Evolutionary conservation across 1,140 invertebrate genomes (phyloP).

Genomic region (Drepana arcuata): DNA sequence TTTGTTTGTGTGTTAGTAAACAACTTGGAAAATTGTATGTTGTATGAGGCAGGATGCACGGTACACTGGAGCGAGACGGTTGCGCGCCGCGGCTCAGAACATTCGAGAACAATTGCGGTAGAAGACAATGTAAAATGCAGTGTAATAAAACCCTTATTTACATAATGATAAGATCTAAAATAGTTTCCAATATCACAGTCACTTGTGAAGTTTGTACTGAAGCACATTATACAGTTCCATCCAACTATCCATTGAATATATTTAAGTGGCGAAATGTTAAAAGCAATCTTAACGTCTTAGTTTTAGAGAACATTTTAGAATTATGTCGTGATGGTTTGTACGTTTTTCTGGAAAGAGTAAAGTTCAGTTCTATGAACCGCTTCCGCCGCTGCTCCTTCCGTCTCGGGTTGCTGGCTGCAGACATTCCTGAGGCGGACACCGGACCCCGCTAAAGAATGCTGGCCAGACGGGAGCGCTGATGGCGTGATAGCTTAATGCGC

Average conservation of each 20-base stretch:
- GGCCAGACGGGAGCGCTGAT: constrained; percentile 43
- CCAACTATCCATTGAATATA: no score
- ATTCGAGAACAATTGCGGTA: constrained; percentile 16
- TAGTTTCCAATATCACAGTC: no score
- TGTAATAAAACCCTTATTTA: neutral
- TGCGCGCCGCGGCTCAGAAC: constrained; percentile 47
- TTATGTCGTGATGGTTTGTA: constrained; percentile 3
- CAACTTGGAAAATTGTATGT: constrained; percentile 50
- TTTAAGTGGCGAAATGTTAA: no score
- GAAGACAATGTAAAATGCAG: neutral
- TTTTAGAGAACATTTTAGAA: no score
- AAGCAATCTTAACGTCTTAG: no score
- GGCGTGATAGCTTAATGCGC: constrained; percentile 55
- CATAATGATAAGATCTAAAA: no score
- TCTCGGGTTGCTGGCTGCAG: constrained; percentile 61
- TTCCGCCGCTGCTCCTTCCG: constrained; percentile 67
- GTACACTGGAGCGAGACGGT: constrained; percentile 65
- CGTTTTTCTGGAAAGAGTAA: constrained; percentile 16
- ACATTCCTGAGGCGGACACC: constrained; percentile 57
- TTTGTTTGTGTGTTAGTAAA: constrained; percentile 31
- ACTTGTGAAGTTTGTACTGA: no score
- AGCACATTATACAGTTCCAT: no score
- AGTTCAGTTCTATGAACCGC: constrained; percentile 51
- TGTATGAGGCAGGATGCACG: constrained; percentile 59
- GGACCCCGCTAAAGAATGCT: constrained; percentile 52